Base-by-base conservation (phyloP, 2,888 invertebrate species). In the Calameuta idolon region DNA sequence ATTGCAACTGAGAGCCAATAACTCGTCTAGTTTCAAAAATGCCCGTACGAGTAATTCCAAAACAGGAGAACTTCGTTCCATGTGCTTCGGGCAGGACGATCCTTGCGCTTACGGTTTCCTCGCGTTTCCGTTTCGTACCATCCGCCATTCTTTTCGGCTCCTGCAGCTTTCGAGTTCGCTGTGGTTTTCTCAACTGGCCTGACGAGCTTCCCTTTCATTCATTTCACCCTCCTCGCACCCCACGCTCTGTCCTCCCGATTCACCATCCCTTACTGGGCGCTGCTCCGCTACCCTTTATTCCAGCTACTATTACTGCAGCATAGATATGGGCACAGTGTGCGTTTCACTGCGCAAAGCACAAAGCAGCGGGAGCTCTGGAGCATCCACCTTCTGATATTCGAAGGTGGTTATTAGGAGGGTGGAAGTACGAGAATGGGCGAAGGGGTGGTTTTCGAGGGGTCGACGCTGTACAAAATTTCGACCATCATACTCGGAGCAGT, bases 401-500 rank as follows among this genome's bases (percentile, higher is more conserved):
- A 68, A 37, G 77, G 69, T 69, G 69, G 15, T 33, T 73, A 76
- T 69, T 69, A 37, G 68, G 55, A 76, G 35, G 76, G 69, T 34
- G 55, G 12, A 31, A 74, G 33, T 15, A 74, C 40, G 33, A 34
- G 34, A 23, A 37, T 77, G 73, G 74, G 15, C 69, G 34, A 33
- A 33, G 74, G 69, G 23, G 69, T 37, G 69, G 73, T 69, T 69
- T 69, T 55, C 76, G 75, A 68, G 76, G 40, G 69, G 76, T 79
- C 4, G 76, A 75, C 23, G 77, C 77, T 69, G 75, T 68, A 30
- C 12, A 73, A 30, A 69, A 69, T 76, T 76, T 23, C 37, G 33
- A 73, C 33, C 76, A 76, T 35, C 35, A 73, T 69, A 75, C 55
- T 74, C 74, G 30, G 15, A 79, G 76, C 71, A 76, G 76, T 76